phyloP scores from a whole-genome alignment of 2,888 invertebrate species.

The Ophion ellenae region DNA sequence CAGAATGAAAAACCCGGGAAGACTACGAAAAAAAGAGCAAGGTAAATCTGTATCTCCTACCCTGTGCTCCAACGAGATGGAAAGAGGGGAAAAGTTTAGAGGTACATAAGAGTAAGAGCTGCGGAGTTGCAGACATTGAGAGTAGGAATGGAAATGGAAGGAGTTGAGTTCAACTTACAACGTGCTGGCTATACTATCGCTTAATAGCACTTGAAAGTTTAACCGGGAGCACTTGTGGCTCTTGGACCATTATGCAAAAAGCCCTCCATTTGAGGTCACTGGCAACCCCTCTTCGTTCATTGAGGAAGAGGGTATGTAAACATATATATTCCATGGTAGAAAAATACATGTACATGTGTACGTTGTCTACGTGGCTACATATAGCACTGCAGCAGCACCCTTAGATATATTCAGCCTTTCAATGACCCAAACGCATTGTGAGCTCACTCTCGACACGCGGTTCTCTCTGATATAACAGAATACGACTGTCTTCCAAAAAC shows the following conservation, averaged over 20 bases:
- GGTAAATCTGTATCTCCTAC: constrained; percentile 34
- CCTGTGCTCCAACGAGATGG: constrained; percentile 14
- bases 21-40: constrained; percentile 33
- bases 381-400: constrained; percentile 46
- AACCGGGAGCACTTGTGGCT: constrained; percentile 77
- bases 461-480: background rate
- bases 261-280: constrained; percentile 61
- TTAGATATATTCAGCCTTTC: constrained; percentile 50
- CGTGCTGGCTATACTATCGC: constrained; percentile 68
- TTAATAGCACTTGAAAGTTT: constrained; percentile 79
- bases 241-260: constrained; percentile 71
- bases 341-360: constrained; percentile 13
- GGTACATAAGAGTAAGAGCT: constrained; percentile 45
- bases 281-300: constrained; percentile 58
- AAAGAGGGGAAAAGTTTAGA: constrained; percentile 28
- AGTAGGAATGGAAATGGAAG: constrained; percentile 38
- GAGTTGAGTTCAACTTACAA: constrained; percentile 66
- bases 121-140: constrained; percentile 22
- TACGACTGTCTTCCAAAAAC: constrained; percentile 11
- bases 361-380: constrained; percentile 9
- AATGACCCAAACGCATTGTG: constrained; percentile 42
- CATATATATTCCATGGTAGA: constrained; percentile 6
- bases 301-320: constrained; percentile 16
- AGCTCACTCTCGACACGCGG: constrained; percentile 39
- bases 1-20: constrained; percentile 15